Evolutionary conservation across 2,888 invertebrate species (phyloP), one percentile per base, ranked within the genome.

Genomic region (Dynastes maya): DNA sequence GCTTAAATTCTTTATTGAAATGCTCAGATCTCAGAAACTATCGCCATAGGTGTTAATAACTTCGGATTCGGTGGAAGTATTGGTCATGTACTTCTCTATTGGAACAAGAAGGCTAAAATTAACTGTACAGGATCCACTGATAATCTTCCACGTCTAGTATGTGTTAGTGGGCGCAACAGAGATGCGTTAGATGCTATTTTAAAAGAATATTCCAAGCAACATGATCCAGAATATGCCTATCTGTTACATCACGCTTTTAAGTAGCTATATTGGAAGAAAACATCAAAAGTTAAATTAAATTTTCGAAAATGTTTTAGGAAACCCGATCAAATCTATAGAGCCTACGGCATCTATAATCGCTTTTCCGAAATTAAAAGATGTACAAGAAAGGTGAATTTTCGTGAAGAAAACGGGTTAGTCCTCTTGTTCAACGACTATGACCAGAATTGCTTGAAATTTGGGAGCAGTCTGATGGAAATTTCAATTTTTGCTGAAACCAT

Each of bases 41-140:
- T 8, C 1, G n/a, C n/a, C 40, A 8, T 55, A 76, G 76, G 16
- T 64, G 49, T 97, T 32, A 98, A 96, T 89, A 96, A 96, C 2
- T 98, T 97, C 6, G 37, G 37, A 5, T 37, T 37, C 6, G 37
- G 37, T 37, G 37, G 37, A 5, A 37, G 4, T 37, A 37, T 0
- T 6, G 37, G 37, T 6, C 37, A 37, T 37, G 37, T 37, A 3
- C 37, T 37, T 37, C 37, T 37, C 37, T 2, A 37, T 6, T 37
- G 37, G 37, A 37, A 37, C 6, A 3, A 6, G 6, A 37, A 37
- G 37, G 6, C 3, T 6, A 37, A 37, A 37, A 37, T 37, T 37
- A 37, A 6, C 37, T 6, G 4, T 37, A 37, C 37, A 5, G 4
- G 37, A 37, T 6, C 6, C 37, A 37, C 37, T 5, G 2, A 2